Percentiles rank a stretch among this genome's conserved stretches.
Conservation (phyloP, 2,888 invertebrate genomes). For the Theristus sp. region DNA sequence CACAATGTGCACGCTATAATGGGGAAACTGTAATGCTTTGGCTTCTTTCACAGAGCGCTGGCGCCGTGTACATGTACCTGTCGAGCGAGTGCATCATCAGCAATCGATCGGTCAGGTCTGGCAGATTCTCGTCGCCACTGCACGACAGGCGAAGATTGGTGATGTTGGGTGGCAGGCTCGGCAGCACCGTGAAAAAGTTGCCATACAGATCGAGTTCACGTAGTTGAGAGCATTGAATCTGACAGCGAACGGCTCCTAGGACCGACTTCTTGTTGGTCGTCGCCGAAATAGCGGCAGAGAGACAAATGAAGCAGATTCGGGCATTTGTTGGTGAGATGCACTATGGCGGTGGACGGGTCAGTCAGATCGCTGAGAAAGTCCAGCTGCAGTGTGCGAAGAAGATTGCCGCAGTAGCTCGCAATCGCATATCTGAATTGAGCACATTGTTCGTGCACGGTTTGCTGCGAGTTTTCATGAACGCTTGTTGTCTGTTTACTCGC, state of each 20-base stretch:
- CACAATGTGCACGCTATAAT: no score
- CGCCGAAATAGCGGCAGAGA: constrained; percentile 21
- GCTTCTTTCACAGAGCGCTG: background rate
- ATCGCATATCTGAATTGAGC: no score
- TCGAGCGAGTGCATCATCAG: background rate
- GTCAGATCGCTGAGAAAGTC: constrained; percentile 15
- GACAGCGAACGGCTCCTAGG: no score
- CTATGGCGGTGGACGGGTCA: constrained; percentile 19
- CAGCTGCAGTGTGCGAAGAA: constrained; percentile 17
- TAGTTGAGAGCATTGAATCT: constrained; percentile 6
- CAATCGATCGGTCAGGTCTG: constrained; percentile 13
- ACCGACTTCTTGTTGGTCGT: no score
- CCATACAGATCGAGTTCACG: constrained; percentile 22
- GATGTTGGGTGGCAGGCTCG: constrained; percentile 18
- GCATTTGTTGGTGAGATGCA: constrained; percentile 18
- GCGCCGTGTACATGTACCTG: background rate
- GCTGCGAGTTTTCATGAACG: no score
- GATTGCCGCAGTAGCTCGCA: background rate
- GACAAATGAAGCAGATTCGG: constrained; percentile 22
- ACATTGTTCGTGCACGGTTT: no score
- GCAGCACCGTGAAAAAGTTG: constrained; percentile 21
- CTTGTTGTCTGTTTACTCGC: no score
- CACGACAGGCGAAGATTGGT: constrained; percentile 20
- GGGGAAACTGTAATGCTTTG: no score
- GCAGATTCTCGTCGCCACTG: constrained; percentile 10